Conservation (phyloP, 2,888 invertebrate species). For the Anagyrus pseudococci region DNA sequence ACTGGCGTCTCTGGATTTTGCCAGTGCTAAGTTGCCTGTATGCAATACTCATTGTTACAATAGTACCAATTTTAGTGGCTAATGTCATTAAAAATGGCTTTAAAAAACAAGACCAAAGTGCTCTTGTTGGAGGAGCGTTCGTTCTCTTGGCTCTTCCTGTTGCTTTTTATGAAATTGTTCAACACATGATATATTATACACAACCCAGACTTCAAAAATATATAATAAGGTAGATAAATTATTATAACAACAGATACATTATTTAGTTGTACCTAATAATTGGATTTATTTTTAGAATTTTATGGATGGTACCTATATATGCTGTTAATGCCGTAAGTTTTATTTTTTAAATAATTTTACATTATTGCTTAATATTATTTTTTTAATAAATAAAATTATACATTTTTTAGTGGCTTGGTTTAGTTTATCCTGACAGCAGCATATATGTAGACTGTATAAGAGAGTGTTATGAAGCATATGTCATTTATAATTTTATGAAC, state of each 20-base stretch:
- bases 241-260: background rate
- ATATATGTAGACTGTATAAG: constrained; percentile 92
- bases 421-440: constrained; percentile 84
- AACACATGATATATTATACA: constrained; percentile 92
- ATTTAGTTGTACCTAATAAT: background rate
- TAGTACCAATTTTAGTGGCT: constrained; percentile 83
- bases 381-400: background rate
- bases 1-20: constrained; percentile 90
- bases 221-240: constrained; percentile 76
- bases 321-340: constrained; percentile 87
- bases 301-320: constrained; percentile 99
- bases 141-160: constrained; percentile 89
- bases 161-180: constrained; percentile 93
- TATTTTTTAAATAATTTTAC: constrained; percentile 12
- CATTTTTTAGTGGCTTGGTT: constrained; percentile 78
- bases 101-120: constrained; percentile 78
- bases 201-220: constrained; percentile 92
- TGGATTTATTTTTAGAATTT: constrained; percentile 67
- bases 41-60: constrained; percentile 79
- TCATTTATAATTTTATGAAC: constrained; percentile 97
- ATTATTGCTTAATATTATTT: constrained; percentile 15
- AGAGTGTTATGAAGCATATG: constrained; percentile 98
- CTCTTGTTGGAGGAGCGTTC: constrained; percentile 89
- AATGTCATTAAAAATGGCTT: constrained; percentile 83
- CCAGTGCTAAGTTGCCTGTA: constrained; percentile 83